Percentiles rank a stretch among this genome's conserved stretches.
These are phyloP conservation scores for Pagetopsis macropterus DNA, from an alignment of 2,797 vertebrate species.

Conservation along the genomic window DNA sequence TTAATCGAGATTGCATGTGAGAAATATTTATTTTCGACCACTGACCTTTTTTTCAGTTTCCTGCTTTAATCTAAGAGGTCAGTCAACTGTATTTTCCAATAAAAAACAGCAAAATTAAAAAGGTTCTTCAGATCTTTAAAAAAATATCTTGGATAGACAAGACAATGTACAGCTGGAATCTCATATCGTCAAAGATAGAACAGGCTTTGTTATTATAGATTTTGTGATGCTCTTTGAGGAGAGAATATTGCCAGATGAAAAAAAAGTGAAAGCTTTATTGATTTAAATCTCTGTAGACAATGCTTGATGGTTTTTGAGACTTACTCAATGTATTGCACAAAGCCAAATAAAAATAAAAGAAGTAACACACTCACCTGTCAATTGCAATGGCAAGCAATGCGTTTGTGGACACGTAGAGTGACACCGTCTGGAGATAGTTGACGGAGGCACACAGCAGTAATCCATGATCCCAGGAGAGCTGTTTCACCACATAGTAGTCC, in stretches of 20 bases:
- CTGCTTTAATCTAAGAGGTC: background rate
- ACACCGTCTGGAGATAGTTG: conserved; percentile 94
- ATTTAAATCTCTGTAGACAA: conserved; percentile 6
- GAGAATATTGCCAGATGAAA: background rate
- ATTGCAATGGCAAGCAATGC: conserved; percentile 94
- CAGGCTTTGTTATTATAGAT: background rate
- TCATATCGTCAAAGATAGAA: background rate
- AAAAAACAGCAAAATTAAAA: background rate
- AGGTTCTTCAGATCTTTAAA: background rate
- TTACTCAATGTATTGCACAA: background rate
- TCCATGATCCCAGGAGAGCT: conserved; percentile 95
- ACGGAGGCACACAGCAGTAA: conserved; percentile 90
- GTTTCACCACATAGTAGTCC: conserved; percentile 96
- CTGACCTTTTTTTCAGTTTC: background rate
- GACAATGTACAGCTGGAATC: background rate
- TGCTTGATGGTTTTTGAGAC: background rate
- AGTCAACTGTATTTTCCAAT: too few species aligned
- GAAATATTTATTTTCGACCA: background rate
- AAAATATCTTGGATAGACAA: background rate
- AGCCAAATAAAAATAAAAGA: background rate
- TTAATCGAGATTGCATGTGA: background rate
- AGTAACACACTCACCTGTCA: conserved; percentile 88
- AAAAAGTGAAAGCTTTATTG: background rate
- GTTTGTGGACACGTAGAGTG: conserved; percentile 96
- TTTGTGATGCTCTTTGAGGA: background rate